These are phyloP conservation scores for Drosophila buzzatii DNA, from an alignment of 2,888 invertebrate genomes.

Conservation along the genomic window DNA sequence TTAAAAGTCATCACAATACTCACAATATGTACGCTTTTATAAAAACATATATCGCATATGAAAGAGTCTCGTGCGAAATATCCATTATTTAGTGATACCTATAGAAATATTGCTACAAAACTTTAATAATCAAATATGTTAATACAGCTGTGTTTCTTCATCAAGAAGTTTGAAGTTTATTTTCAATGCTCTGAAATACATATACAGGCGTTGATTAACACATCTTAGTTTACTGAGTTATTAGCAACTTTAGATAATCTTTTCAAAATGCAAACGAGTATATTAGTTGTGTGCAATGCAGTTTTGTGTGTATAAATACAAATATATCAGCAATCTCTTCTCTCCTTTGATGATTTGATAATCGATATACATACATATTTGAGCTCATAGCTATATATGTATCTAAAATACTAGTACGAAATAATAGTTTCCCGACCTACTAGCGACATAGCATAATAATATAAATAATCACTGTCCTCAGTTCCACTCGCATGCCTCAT, in stretches of 20 bases:
- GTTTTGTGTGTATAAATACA: background rate
- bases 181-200: background rate
- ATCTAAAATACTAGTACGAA: background rate
- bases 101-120: background rate
- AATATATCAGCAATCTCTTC: too few relatives aligned
- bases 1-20: too few relatives aligned
- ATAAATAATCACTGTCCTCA: constrained; percentile 15
- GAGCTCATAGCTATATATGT: background rate
- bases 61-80: background rate
- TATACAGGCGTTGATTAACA: background rate
- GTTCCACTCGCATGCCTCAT: constrained; percentile 23
- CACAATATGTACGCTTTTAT: background rate
- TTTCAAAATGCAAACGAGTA: background rate
- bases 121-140: background rate
- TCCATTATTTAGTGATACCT: background rate
- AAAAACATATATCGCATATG: background rate
- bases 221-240: background rate
- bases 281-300: background rate
- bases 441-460: background rate
- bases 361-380: background rate
- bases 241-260: background rate
- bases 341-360: background rate
- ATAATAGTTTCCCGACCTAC: background rate
- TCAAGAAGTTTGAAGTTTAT: background rate
- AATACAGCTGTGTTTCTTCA: background rate